These are phyloP conservation scores for Phodopus roborovskii DNA, from an alignment of 2,113 vertebrate genomes.

Conservation along the genomic window DNA sequence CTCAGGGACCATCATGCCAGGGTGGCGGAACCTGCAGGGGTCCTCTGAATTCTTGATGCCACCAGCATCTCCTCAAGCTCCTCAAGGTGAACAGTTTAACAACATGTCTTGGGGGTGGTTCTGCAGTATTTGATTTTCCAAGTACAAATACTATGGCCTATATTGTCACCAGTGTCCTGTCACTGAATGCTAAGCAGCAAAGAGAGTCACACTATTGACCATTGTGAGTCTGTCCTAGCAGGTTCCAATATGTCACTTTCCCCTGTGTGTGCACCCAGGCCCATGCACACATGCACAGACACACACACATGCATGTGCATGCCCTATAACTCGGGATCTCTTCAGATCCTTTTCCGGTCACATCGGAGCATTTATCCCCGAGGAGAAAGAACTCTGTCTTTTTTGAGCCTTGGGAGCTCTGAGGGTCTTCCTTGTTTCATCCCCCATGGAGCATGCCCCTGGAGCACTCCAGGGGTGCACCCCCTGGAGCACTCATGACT, in stretches of 20 bases:
- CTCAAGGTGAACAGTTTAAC: neutral
- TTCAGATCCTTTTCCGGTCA: neutral
- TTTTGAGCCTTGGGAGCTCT: neutral
- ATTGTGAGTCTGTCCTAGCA: neutral
- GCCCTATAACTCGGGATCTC: neutral
- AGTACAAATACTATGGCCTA: neutral
- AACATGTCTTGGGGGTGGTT: neutral
- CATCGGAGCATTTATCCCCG: neutral
- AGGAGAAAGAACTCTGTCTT: neutral
- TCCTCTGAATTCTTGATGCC: neutral
- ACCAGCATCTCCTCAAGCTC: neutral
- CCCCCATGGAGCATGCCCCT: neutral
- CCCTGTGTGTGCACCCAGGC: rapidly evolving
- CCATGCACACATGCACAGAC: neutral
- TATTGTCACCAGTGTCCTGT: neutral
- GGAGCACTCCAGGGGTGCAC: no score
- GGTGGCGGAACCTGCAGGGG: neutral
- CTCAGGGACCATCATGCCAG: rapidly evolving
- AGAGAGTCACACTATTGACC: neutral
- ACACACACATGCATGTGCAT: no score
- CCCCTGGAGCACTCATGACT: neutral
- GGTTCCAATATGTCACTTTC: neutral
- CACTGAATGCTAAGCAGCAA: neutral
- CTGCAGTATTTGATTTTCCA: neutral
- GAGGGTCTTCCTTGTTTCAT: neutral